Evolutionary conservation across 2,888 invertebrate genomes (phyloP).

Genomic region (Drosophila formosana): DNA sequence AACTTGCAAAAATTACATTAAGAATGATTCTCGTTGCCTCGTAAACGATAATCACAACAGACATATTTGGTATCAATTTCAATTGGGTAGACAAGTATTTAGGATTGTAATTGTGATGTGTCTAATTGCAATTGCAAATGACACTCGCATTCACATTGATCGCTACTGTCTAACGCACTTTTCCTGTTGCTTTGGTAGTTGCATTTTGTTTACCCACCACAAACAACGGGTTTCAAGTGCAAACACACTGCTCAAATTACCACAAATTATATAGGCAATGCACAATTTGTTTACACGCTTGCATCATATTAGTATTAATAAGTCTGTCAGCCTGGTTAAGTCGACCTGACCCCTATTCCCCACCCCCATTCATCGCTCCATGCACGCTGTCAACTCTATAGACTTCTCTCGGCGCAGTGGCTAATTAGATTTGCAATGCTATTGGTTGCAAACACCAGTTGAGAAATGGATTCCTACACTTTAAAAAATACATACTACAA

Average conservation of each 20-base stretch:
- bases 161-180: conserved; percentile 53
- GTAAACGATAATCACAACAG: conserved; percentile 51
- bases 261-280: conserved; percentile 63
- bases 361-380: background rate
- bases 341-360: conserved; percentile 3
- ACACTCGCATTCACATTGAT: background rate
- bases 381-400: conserved; percentile 2
- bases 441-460: conserved; percentile 40
- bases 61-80: conserved; percentile 46
- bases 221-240: conserved; percentile 63
- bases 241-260: conserved; percentile 67
- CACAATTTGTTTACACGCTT: conserved; percentile 66
- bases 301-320: conserved; percentile 74
- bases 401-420: conserved; percentile 30
- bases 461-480: conserved; percentile 10
- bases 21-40: background rate
- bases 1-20: too few relatives aligned
- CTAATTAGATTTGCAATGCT: conserved; percentile 77
- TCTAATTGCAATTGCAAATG: conserved; percentile 43
- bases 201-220: conserved; percentile 70
- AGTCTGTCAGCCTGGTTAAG: conserved; percentile 21
- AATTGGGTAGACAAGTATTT: conserved; percentile 26
- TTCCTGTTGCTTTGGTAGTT: conserved; percentile 39
- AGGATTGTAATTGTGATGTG: conserved; percentile 28
- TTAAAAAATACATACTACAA: background rate